Conservation (phyloP, 1,140 invertebrate genomes). For the Pseudobourletiella spinata region DNA sequence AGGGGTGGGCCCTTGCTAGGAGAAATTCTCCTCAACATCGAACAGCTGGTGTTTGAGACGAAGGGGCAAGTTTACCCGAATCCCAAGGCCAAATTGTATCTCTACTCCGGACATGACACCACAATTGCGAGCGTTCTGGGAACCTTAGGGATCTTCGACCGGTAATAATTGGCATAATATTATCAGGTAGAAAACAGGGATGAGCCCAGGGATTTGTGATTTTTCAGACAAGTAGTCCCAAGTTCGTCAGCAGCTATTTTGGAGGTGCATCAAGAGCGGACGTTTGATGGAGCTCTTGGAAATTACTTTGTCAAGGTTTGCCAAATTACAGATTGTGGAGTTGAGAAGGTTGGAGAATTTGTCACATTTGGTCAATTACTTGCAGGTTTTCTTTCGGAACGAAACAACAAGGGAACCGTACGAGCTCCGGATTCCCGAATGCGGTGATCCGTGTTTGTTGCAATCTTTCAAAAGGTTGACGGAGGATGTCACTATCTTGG, state of each 20-base stretch:
- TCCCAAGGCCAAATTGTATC: conserved; percentile 50
- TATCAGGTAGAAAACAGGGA: background rate
- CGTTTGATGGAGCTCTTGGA: background rate
- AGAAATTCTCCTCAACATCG: conserved; percentile 16
- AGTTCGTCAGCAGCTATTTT: conserved; percentile 21
- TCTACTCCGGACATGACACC: conserved; percentile 75
- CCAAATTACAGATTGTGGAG: background rate
- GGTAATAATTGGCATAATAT: background rate
- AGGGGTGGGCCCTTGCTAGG: conserved; percentile 38
- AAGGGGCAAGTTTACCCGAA: conserved; percentile 21
- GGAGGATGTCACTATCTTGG: background rate
- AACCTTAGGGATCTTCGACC: conserved; percentile 38
- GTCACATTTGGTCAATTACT: no score
- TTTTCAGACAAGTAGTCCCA: conserved; percentile 44
- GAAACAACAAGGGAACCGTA: conserved; percentile 9
- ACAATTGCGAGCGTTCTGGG: conserved; percentile 67
- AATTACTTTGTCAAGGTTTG: conserved; percentile 11
- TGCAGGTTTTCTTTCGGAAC: conserved; percentile 42
- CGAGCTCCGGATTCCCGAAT: conserved; percentile 9
- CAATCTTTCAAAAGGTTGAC: background rate
- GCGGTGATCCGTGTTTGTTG: conserved; percentile 32
- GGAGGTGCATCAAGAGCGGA: conserved; percentile 17
- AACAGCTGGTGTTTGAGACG: background rate
- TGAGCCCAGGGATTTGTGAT: background rate
- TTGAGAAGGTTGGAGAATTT: background rate